Evolutionary conservation across 2,113 vertebrate species (phyloP).

Genomic region (Phalacrocorax aristotelis): DNA sequence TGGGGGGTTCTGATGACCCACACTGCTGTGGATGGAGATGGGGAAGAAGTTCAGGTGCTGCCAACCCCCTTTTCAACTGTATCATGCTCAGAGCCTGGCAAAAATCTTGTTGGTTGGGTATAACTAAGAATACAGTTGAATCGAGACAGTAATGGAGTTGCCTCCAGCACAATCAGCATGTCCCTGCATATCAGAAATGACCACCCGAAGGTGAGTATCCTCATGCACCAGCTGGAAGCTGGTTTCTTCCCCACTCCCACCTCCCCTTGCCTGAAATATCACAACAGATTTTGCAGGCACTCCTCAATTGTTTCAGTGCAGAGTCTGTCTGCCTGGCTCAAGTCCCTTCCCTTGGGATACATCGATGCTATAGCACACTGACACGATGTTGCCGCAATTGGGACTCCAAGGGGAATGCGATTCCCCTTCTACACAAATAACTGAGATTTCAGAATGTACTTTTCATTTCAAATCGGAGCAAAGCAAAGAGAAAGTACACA

Average conservation of each 20-base stretch:
- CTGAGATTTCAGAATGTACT: neutral
- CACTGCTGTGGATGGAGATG: neutral
- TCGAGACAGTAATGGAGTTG: neutral
- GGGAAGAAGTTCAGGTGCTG: neutral
- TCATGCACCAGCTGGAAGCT: neutral
- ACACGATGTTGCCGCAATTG: neutral
- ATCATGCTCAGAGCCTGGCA: neutral
- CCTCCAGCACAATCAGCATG: neutral
- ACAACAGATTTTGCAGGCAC: neutral
- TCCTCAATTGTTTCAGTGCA: neutral
- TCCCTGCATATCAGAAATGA: neutral
- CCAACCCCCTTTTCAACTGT: neutral
- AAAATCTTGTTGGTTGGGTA: neutral
- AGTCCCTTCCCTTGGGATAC: neutral
- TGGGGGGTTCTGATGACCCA: neutral
- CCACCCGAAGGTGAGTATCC: neutral
- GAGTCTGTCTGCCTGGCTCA: neutral
- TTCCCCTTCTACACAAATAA: neutral
- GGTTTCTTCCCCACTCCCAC: neutral
- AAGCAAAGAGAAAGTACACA: neutral
- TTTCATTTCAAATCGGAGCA: neutral
- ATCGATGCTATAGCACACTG: neutral
- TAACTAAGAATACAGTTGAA: neutral
- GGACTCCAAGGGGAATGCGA: rapidly evolving
- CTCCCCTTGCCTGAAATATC: neutral